Percentiles rank a stretch among this genome's conserved stretches.
Conservation (phyloP, 2,888 invertebrate genomes). For the Plemyria rubiginata region DNA sequence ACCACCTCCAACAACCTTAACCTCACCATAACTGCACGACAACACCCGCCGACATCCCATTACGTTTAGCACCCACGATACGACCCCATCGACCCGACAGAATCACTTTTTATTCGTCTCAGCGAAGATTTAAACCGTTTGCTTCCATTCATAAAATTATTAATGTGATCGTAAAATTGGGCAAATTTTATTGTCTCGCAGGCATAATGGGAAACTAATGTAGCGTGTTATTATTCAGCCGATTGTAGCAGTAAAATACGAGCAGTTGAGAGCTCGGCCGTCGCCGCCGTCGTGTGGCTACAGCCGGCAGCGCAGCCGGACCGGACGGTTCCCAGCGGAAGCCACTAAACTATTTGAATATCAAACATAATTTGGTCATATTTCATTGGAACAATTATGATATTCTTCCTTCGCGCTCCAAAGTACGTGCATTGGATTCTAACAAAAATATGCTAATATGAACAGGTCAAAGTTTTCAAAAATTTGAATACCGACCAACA, state of each 20-base stretch:
- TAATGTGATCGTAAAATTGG: conserved; percentile 85
- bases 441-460: conserved; percentile 67
- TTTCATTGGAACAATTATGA: conserved; percentile 81
- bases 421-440: conserved; percentile 69
- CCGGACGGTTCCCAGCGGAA: conserved; percentile 74
- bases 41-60: conserved; percentile 52
- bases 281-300: conserved; percentile 48
- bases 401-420: conserved; percentile 76
- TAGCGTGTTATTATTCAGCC: conserved; percentile 85
- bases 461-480: conserved; percentile 58
- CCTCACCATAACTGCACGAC: conserved; percentile 51
- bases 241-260: conserved; percentile 83
- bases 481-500: conserved; percentile 50
- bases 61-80: conserved; percentile 69
- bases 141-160: conserved; percentile 85
- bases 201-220: conserved; percentile 85
- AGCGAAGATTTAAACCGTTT: conserved; percentile 76
- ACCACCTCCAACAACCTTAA: conserved; percentile 54
- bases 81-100: conserved; percentile 70
- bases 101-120: conserved; percentile 75
- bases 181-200: conserved; percentile 85
- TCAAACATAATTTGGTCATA: conserved; percentile 80
- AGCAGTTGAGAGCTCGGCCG: conserved; percentile 56
- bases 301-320: conserved; percentile 45
- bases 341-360: conserved; percentile 80